phyloP scores from a whole-genome alignment of 2,888 invertebrate genomes.

The Aphidoletes aphidimyza region DNA sequence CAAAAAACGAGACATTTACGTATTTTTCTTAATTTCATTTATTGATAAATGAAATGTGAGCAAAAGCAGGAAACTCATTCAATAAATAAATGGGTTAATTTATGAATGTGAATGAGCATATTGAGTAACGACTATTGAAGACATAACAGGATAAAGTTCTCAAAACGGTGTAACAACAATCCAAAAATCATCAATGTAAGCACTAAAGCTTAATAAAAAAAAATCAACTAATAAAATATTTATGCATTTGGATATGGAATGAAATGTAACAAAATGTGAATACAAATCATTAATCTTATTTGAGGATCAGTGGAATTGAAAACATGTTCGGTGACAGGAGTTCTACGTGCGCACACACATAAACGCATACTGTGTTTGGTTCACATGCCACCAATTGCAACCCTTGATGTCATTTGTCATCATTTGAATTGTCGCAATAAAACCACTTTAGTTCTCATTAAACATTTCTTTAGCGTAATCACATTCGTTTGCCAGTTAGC shows the following conservation, averaged over 20 bases:
- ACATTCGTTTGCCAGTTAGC: neutral
- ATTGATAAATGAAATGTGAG: slow-evolving; percentile 33
- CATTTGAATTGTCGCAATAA: slow-evolving; percentile 45
- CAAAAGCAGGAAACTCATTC: slow-evolving; percentile 10
- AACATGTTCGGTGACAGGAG: neutral
- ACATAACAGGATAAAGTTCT: slow-evolving; percentile 29
- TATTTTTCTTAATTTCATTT: neutral
- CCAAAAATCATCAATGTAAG: neutral
- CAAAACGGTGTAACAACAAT: neutral
- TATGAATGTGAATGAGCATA: slow-evolving; percentile 6
- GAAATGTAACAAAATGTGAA: slow-evolving; percentile 13
- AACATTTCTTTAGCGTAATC: neutral
- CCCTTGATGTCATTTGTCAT: slow-evolving; percentile 52
- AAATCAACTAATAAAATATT: slow-evolving; percentile 37
- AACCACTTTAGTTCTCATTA: slow-evolving; percentile 48
- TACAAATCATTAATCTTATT: slow-evolving; percentile 54
- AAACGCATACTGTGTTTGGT: no score
- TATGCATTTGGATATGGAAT: slow-evolving; percentile 14
- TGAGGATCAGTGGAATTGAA: slow-evolving; percentile 33
- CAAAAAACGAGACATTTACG: slow-evolving; percentile 39
- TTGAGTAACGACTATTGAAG: neutral
- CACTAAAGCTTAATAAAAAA: neutral
- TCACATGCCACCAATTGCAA: neutral
- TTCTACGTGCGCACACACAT: no score
- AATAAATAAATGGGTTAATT: slow-evolving; percentile 43